phyloP scores from a whole-genome alignment of 2,888 invertebrate genomes.

The Agriotes lineatus region DNA sequence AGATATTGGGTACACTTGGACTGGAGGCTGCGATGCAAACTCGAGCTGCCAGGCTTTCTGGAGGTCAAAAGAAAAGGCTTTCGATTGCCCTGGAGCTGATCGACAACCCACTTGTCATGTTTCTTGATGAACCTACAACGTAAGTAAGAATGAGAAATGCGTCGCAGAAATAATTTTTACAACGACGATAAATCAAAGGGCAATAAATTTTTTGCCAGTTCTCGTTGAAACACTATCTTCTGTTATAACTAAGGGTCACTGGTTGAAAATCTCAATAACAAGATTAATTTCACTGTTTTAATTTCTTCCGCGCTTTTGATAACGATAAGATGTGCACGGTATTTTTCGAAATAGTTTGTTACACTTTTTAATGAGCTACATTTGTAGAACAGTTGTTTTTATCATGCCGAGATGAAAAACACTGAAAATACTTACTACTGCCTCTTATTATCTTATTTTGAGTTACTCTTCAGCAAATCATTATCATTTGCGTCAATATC shows the following conservation, averaged over 20 bases:
- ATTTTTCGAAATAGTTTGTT: too few relatives aligned
- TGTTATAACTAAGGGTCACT: slow-evolving; percentile 6
- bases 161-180: neutral
- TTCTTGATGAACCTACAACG: slow-evolving; percentile 96
- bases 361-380: too few relatives aligned
- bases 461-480: too few relatives aligned
- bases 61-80: slow-evolving; percentile 93
- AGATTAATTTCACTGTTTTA: neutral
- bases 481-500: slow-evolving; percentile 29
- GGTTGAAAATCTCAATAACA: slow-evolving; percentile 6
- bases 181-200: too few relatives aligned
- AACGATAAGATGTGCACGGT: neutral
- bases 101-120: slow-evolving; percentile 95
- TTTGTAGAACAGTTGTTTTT: too few relatives aligned
- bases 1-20: slow-evolving; percentile 87
- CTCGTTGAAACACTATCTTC: neutral
- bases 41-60: slow-evolving; percentile 83
- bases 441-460: neutral
- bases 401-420: too few relatives aligned
- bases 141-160: slow-evolving; percentile 62
- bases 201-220: too few relatives aligned
- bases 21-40: slow-evolving; percentile 85
- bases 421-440: neutral
- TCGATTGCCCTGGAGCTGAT: slow-evolving; percentile 95
- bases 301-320: neutral